These are phyloP conservation scores for Itoplectis maculator DNA, from an alignment of 2,888 invertebrate genomes.

Conservation along the genomic window DNA sequence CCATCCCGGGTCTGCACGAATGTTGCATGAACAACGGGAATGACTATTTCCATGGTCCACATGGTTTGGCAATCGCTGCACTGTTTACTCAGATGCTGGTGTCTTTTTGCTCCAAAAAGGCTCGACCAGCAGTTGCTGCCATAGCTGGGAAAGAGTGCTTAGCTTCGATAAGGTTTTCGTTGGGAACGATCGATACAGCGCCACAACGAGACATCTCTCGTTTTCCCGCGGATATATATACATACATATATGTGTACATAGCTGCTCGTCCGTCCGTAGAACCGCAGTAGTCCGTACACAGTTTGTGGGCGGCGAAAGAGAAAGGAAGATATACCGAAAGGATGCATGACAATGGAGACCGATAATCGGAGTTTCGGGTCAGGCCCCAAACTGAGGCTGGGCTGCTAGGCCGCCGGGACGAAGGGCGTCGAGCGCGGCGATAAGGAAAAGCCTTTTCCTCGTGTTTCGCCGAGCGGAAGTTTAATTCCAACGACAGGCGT, in stretches of 20 bases:
- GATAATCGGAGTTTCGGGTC: slow-evolving; percentile 51
- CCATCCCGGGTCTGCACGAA: too few species aligned
- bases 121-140: neutral
- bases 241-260: neutral
- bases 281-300: slow-evolving; percentile 8
- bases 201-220: slow-evolving; percentile 35
- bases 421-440: slow-evolving; percentile 34
- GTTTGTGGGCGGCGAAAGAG: slow-evolving; percentile 40
- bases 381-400: slow-evolving; percentile 3
- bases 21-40: neutral
- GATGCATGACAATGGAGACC: slow-evolving; percentile 42
- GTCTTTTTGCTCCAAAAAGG: neutral
- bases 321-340: slow-evolving; percentile 25
- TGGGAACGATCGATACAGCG: slow-evolving; percentile 44
- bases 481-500: slow-evolving; percentile 15
- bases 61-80: neutral
- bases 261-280: slow-evolving; percentile 6
- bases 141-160: slow-evolving; percentile 16
- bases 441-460: slow-evolving; percentile 34
- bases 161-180: slow-evolving; percentile 46
- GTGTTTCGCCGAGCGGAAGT: slow-evolving; percentile 32
- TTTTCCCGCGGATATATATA: slow-evolving; percentile 14
- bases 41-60: neutral
- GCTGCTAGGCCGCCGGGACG: neutral
- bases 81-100: neutral